Conservation (phyloP, 1,140 invertebrate species). For the Eriocheir sinensis region DNA sequence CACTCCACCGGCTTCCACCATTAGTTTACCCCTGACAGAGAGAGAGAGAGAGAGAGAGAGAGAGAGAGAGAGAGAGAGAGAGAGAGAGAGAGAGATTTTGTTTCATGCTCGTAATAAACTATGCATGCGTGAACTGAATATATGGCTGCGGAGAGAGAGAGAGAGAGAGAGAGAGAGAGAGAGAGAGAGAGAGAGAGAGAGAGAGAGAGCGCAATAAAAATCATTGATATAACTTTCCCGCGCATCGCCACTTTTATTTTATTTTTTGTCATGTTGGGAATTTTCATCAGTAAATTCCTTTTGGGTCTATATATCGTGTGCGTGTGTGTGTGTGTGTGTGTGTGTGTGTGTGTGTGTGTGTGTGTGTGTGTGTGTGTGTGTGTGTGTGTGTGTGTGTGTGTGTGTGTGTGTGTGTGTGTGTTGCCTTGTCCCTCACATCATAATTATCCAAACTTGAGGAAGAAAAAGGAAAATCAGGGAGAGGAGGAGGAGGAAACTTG, state of each 20-base stretch:
- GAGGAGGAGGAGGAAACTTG: no score
- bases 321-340: constrained; percentile 42
- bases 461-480: background rate
- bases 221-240: background rate
- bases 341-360: constrained; percentile 41
- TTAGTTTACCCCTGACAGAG: no score
- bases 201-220: background rate
- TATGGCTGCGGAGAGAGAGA: constrained; percentile 17
- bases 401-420: background rate
- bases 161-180: constrained; percentile 40
- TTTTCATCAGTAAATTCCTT: background rate
- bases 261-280: background rate
- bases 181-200: constrained; percentile 14
- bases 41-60: no score
- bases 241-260: background rate
- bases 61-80: no score
- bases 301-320: background rate
- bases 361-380: background rate
- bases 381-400: constrained; percentile 38
- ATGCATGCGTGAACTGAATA: no score
- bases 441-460: no score
- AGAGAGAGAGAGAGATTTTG: constrained; percentile 30
- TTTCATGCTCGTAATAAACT: no score
- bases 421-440: background rate
- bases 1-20: no score